A percentile compares a stretch with the other conserved stretches of the same genome.
These are phyloP conservation scores for Ciconia boyciana DNA, from an alignment of 2,113 vertebrate species.

Conservation along the genomic window DNA sequence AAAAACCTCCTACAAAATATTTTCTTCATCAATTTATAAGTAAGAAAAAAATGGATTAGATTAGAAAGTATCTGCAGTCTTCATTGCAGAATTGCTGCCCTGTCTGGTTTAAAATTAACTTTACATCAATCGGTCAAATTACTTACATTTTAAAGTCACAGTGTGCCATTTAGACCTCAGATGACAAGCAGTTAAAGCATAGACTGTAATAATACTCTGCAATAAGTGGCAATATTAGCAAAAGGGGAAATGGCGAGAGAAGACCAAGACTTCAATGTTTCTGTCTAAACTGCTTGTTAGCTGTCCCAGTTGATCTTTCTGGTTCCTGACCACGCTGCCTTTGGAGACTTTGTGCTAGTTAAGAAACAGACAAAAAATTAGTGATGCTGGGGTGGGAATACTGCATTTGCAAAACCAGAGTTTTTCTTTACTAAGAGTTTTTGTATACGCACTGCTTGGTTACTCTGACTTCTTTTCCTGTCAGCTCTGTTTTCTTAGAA, in stretches of 20 bases:
- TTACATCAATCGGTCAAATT: neutral
- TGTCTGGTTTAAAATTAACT: neutral
- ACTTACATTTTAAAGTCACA: neutral
- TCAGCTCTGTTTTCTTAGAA: neutral
- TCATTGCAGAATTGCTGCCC: neutral
- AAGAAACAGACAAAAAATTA: neutral
- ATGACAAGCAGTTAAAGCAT: neutral
- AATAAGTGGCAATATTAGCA: neutral
- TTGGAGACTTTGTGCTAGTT: neutral
- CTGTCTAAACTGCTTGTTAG: neutral
- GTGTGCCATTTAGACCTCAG: neutral
- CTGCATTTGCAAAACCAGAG: neutral
- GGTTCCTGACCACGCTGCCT: neutral
- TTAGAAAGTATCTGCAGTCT: neutral
- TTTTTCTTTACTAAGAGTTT: neutral
- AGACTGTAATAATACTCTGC: neutral
- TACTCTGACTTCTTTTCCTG: neutral
- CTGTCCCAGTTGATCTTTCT: neutral
- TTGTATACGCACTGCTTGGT: neutral
- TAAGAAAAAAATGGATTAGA: neutral
- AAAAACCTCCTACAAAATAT: neutral
- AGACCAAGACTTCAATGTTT: neutral
- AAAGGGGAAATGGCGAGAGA: neutral
- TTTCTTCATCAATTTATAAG: neutral
- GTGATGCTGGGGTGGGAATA: neutral